Evolutionary conservation across 2,113 vertebrate genomes (phyloP), one percentile per base, ranked within the genome.

Genomic region (Scortum barcoo): DNA sequence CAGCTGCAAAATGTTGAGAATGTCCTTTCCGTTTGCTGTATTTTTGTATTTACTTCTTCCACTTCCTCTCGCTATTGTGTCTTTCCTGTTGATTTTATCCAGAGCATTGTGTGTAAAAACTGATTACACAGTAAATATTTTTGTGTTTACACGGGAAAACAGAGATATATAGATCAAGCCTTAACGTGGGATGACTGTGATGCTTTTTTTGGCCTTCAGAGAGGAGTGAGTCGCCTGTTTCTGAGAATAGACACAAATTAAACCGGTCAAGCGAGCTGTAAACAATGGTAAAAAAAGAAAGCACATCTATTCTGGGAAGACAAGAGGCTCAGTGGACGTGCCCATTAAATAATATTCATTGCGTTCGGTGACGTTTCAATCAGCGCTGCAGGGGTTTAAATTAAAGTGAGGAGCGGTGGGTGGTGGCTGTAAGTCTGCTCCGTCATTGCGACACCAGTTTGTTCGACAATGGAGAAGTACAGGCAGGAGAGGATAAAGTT

Each of bases 241-340:
- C 81, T 30, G 1, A 75, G 74, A 83, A 88, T 48, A 89, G 77
- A 72, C 10, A 9, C 26, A 11, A 14, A 48, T 56, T 42, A 19
- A 85, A 89, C 90, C 30, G 16, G 89, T 89, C 56, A 0, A 44
- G 73, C 67, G 54, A 88, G 81, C 62, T 72, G n/a, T 44, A 14
- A 83, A 87, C 73, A 89, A 87, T 46, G 56, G 58, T 36, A n/a
- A 24, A 72, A 74, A 68, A 26, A 61, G 13, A 46, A 58, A 11
- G 24, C 3, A 0, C 42, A 12, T 30, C 80, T 92, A 91, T 90
- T 89, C 77, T 42, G 1, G 56, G 73, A 81, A 63, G 26, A 78
- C 22, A 44, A 28, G 33, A 22, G 0, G 22, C 19, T 63, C 24
- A 33, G 17, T 63, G 51, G 24, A 36, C 67, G 40, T 11, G 44